A percentile compares a stretch with the other conserved stretches of the same genome.
Conservation (phyloP, 1,140 invertebrate species). For the Neomicropteryx cornuta region DNA sequence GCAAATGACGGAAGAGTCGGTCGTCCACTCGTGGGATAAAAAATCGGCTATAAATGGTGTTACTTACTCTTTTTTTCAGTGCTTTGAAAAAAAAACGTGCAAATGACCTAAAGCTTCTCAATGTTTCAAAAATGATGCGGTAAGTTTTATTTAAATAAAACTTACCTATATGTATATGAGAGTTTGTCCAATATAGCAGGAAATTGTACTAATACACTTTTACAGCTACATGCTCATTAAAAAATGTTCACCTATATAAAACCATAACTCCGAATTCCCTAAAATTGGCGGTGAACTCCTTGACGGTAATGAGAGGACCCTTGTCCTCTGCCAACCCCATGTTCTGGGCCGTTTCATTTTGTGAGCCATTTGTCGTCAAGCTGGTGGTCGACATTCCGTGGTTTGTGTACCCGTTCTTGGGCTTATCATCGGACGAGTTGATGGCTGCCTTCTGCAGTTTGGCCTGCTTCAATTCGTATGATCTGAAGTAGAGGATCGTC, state of each 20-base stretch:
- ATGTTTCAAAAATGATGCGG: too few relatives aligned
- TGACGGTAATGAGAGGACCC: background rate
- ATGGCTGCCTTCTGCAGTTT: constrained; percentile 13
- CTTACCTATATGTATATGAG: constrained; percentile 27
- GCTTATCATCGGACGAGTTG: constrained; percentile 22
- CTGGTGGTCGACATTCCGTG: constrained; percentile 30
- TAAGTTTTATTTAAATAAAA: too few relatives aligned
- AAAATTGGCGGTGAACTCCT: background rate
- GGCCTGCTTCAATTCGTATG: constrained; percentile 35
- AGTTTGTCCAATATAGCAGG: too few relatives aligned
- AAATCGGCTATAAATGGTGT: too few relatives aligned
- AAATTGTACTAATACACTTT: too few relatives aligned
- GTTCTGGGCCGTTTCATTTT: too few relatives aligned
- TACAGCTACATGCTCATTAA: too few relatives aligned
- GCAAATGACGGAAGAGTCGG: too few relatives aligned
- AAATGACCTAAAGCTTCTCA: too few relatives aligned
- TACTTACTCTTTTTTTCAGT: too few relatives aligned
- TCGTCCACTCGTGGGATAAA: too few relatives aligned
- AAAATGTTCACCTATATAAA: constrained; percentile 27
- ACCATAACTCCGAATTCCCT: constrained; percentile 27
- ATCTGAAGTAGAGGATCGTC: constrained; percentile 59
- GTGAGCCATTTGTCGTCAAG: constrained; percentile 17
- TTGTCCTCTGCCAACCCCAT: too few relatives aligned
- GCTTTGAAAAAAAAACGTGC: constrained; percentile 50
- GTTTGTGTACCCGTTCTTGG: constrained; percentile 28